Base-by-base conservation (phyloP, 1,140 invertebrate genomes). In the Papilio polytes region DNA sequence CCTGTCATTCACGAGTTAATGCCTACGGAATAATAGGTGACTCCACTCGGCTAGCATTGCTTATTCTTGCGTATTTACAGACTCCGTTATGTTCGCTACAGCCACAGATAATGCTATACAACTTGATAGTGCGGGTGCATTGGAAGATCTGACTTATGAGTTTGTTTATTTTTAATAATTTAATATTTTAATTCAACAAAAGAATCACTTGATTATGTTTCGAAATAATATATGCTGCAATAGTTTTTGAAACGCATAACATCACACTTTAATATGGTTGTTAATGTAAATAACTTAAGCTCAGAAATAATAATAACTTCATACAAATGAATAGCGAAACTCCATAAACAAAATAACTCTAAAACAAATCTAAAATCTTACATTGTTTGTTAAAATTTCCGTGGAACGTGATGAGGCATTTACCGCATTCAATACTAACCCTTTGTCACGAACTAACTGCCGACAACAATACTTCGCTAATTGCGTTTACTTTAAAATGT, bases 381-480 rank as follows among this genome's bases (percentile, higher is more conserved):
- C 83, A 85, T 85, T 83, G 80, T 85, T 86, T 86, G 81, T 80
- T 79, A 80, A 83, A 84, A 84, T 85, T 86, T 84, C 80, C 82
- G 81, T 48, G 18, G 70, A 82, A 82, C 88, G 84, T 88, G 87
- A 88, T 83, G 85, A 81, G 79, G 80, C 85, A 85, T 86, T 90
- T 90, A 89, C 81, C 89, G 80, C 84, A 83, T 84, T 80, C 48
- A 83, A 84, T 83, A 72, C 83, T 80, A 70, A 81, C 80, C 87
- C 85, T 87, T 89, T 89, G 88, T 91, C 87, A 86, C 84, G 85
- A 73, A 81, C 82, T 78, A 80, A 82, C 83, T 82, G 80, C 82
- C 78, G 81, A 82, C 85, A 36, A 36, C 36, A 84, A 89, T 85
- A 86, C 84, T 76, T 76, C 76, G 85, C 85, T 88, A 89, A 91